phyloP scores from a whole-genome alignment of 2,888 invertebrate genomes.

The Diabrotica balteata region DNA sequence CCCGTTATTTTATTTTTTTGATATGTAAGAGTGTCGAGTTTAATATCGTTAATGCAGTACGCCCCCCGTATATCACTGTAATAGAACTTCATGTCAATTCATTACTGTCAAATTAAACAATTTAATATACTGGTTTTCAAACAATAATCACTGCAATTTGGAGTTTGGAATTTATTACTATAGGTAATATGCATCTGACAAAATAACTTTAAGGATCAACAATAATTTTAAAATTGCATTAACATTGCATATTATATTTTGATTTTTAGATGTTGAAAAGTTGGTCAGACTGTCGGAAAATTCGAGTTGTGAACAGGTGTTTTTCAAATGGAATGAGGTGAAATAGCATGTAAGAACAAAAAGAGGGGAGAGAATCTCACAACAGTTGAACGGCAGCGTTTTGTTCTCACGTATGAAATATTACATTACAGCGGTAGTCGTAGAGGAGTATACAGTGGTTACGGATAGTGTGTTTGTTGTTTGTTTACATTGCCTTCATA shows the following conservation, averaged over 20 bases:
- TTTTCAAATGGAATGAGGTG: constrained; percentile 71
- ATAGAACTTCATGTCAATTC: neutral
- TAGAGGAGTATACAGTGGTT: constrained; percentile 34
- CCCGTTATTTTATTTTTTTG: too few relatives aligned
- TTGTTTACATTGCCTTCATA: constrained; percentile 35
- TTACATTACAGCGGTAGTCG: constrained; percentile 48
- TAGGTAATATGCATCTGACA: neutral
- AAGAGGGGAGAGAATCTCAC: constrained; percentile 51
- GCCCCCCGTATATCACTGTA: neutral
- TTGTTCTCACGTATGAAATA: constrained; percentile 53
- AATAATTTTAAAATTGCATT: neutral
- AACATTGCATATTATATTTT: neutral
- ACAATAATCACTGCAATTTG: neutral
- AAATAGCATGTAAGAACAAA: constrained; percentile 55
- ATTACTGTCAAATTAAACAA: neutral
- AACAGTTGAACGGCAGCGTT: constrained; percentile 49
- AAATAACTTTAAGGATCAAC: neutral
- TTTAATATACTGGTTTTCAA: neutral
- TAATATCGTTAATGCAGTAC: neutral
- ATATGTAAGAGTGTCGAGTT: too few relatives aligned
- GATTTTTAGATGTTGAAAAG: constrained; percentile 37
- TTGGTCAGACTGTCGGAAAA: constrained; percentile 73
- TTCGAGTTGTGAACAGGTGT: constrained; percentile 78
- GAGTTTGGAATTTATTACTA: neutral
- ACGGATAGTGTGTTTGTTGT: constrained; percentile 36